phyloP scores from a whole-genome alignment of 1,140 invertebrate species.

The Adelges cooleyi region DNA sequence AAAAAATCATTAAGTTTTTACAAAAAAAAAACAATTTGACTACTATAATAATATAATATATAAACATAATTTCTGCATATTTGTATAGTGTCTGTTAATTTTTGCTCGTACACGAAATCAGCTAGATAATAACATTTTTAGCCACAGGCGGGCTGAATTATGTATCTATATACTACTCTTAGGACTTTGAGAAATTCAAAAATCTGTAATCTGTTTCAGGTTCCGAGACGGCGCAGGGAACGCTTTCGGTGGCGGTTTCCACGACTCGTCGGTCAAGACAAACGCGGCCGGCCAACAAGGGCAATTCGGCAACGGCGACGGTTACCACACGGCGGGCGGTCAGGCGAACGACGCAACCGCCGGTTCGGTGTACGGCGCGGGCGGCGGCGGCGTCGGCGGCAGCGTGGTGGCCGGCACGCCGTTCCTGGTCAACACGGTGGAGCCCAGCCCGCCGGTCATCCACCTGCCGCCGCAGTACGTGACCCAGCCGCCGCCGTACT shows the following conservation, averaged over 20 bases:
- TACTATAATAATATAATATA: too few species aligned
- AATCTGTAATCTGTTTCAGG: slow-evolving; percentile 19
- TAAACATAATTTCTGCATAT: too few species aligned
- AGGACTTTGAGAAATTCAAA: too few species aligned
- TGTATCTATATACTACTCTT: too few species aligned
- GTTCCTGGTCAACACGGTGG: background rate
- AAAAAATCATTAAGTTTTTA: too few species aligned
- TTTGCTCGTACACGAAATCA: too few species aligned
- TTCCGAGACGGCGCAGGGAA: slow-evolving; percentile 33
- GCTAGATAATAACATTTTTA: too few species aligned
- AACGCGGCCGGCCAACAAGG: slow-evolving; percentile 32
- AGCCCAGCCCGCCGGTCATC: slow-evolving; percentile 1
- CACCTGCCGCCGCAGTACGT: background rate
- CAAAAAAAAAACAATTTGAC: too few species aligned
- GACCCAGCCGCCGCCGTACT: background rate
- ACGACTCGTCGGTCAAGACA: slow-evolving; percentile 33
- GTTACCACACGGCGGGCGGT: slow-evolving; percentile 8
- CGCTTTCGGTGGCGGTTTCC: slow-evolving; percentile 32
- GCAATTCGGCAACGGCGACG: slow-evolving; percentile 31
- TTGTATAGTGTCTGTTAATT: too few species aligned
- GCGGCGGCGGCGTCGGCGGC: slow-evolving; percentile 4
- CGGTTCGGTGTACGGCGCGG: background rate
- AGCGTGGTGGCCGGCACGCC: background rate
- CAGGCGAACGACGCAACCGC: background rate
- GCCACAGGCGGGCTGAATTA: too few species aligned